phyloP scores from a whole-genome alignment of 2,888 invertebrate genomes.

The Epinotia brunnichana region DNA sequence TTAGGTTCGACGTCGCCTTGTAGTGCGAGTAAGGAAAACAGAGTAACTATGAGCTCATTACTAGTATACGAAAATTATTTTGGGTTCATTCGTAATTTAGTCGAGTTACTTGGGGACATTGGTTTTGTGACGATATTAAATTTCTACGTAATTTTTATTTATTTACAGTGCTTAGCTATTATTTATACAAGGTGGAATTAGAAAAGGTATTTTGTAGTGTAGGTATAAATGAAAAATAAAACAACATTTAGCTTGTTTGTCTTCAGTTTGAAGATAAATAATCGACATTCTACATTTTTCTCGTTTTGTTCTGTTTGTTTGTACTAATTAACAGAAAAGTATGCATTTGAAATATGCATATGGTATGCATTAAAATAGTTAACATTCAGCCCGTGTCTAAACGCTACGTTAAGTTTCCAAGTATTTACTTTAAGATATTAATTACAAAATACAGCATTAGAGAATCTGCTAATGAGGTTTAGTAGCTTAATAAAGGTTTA shows the following conservation, averaged over 20 bases:
- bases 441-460: conserved; percentile 21
- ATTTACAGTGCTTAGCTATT: no score
- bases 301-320: no score
- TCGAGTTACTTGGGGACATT: neutral
- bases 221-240: no score
- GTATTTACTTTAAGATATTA: conserved; percentile 14
- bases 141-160: no score
- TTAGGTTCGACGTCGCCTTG: conserved; percentile 64
- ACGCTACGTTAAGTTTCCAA: neutral
- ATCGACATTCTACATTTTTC: no score
- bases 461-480: conserved; percentile 31
- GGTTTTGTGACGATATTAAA: no score
- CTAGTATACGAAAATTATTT: neutral
- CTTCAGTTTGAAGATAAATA: no score
- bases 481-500: conserved; percentile 13
- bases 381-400: neutral
- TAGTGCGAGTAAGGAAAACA: conserved; percentile 43
- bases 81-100: no score
- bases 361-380: conserved; percentile 18
- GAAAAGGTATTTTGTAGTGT: no score
- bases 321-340: conserved; percentile 5
- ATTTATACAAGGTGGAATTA: no score
- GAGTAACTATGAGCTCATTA: conserved; percentile 17
- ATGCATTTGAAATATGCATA: neutral
- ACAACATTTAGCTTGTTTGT: no score